Base-by-base conservation (phyloP, 2,113 vertebrate genomes). In the Pithys albifrons region DNA sequence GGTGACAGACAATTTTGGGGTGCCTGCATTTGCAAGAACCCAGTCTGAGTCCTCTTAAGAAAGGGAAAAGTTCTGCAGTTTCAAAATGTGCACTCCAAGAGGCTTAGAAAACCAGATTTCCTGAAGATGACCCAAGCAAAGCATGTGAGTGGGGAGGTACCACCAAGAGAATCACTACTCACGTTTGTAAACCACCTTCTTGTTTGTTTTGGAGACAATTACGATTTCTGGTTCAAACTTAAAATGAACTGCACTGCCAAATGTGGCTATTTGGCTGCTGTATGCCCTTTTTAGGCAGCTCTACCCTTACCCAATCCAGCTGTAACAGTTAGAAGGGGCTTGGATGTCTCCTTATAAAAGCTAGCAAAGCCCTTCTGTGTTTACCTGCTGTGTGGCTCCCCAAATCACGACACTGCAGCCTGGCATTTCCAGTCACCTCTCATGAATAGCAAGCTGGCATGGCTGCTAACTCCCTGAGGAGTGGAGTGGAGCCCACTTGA, bases 401-500 rank as follows among this genome's bases (percentile, higher is more conserved):
- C 33, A 55, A 0, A 64, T 66, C 28, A 0, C 19, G 31, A 23
- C 3, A 2, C 41, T 25, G 57, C 24, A 62, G n/a, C 31, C 43
- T 54, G 25, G 37, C 24, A 37, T 64, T 69, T 31, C 25, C 64
- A 77, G 43, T 5, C 66, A 39, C 19, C 19, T 66, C 51, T 91
- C 57, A 14, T 31, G 69, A 71, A 74, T 0, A 51, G 57, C 69
- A 62, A 77, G 19, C 62, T 69, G 7, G 10, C 13, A 24, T 33
- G 35, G 49, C n/a, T 13, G 10, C 24, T 37, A n/a, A 73, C 16
- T 86, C 16, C 33, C 27, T 22, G 69, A 46, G 48, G 69, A 71
- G 55, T 23, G 61, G 41, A 83, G 28, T 23, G 37, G 31, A 86
- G 39, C 23, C 77, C 39, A 9, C 29, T 6, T 57, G 45, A 84